These are phyloP conservation scores for Epistrophe eligans DNA, from an alignment of 2,888 invertebrate genomes.

Conservation along the genomic window DNA sequence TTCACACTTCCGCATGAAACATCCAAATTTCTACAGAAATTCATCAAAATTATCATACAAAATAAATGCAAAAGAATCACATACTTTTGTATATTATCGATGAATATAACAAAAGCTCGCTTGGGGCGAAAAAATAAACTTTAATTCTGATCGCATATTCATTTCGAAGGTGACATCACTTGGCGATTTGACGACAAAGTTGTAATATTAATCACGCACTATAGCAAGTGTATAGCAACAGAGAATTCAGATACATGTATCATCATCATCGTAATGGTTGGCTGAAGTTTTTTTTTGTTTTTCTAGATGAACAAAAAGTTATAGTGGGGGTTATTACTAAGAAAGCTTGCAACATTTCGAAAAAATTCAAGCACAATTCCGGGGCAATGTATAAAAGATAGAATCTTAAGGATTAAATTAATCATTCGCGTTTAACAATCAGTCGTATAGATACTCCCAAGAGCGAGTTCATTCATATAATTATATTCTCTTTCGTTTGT, in stretches of 20 bases:
- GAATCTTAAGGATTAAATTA: slow-evolving; percentile 48
- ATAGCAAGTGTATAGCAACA: neutral
- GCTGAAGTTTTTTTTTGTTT: neutral
- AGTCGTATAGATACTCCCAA: slow-evolving; percentile 33
- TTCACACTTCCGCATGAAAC: slow-evolving; percentile 50
- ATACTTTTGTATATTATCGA: neutral
- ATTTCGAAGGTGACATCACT: slow-evolving; percentile 71
- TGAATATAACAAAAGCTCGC: slow-evolving; percentile 33
- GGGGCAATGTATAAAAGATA: slow-evolving; percentile 54
- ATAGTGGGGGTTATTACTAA: slow-evolving; percentile 40
- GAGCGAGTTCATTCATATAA: neutral
- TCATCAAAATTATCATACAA: slow-evolving; percentile 16
- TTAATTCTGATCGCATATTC: slow-evolving; percentile 39
- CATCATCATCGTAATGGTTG: slow-evolving; percentile 2
- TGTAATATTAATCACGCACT: slow-evolving; percentile 57
- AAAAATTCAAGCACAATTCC: slow-evolving; percentile 18
- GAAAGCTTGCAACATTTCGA: slow-evolving; percentile 53
- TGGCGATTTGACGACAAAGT: slow-evolving; percentile 3
- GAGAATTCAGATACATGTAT: slow-evolving; percentile 42
- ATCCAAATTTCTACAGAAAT: slow-evolving; percentile 56
- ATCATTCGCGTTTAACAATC: slow-evolving; percentile 56
- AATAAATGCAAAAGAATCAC: neutral
- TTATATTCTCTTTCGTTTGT: slow-evolving; percentile 18
- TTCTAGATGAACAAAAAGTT: neutral
- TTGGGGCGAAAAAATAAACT: slow-evolving; percentile 25